These are phyloP conservation scores for Petrolisthes cinctipes DNA, from an alignment of 2,888 invertebrate species.

Conservation along the genomic window DNA sequence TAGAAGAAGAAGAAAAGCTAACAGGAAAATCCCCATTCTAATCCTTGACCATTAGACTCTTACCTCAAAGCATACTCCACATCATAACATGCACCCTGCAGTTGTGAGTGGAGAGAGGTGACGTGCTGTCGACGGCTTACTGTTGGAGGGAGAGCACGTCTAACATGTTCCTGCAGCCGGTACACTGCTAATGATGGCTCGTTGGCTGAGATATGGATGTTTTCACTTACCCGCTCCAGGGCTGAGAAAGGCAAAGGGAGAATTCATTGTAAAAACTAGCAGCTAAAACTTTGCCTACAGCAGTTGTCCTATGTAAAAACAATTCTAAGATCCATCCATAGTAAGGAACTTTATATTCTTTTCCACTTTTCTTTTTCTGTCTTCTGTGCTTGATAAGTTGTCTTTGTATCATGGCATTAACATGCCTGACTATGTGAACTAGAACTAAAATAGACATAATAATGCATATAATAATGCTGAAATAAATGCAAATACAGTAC, in stretches of 20 bases:
- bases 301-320: not conserved
- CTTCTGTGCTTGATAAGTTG: too few species aligned
- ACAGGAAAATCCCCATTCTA: too few species aligned
- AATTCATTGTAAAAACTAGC: not conserved
- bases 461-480: too few species aligned
- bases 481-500: too few species aligned
- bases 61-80: slow-evolving; percentile 93
- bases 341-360: not conserved
- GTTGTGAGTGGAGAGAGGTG: slow-evolving; percentile 84
- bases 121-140: slow-evolving; percentile 92
- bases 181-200: slow-evolving; percentile 97
- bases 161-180: slow-evolving; percentile 81
- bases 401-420: too few species aligned
- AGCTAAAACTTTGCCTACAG: not conserved
- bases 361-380: not conserved
- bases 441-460: too few species aligned
- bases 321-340: not conserved
- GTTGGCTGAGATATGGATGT: slow-evolving; percentile 96
- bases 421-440: too few species aligned
- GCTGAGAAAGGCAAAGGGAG: slow-evolving; percentile 72
- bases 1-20: too few species aligned
- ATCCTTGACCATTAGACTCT: slow-evolving; percentile 56
- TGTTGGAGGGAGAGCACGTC: slow-evolving; percentile 87
- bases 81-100: slow-evolving; percentile 94
- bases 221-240: slow-evolving; percentile 93